A percentile compares a stretch with the other conserved stretches of the same genome.
phyloP scores from a whole-genome alignment of 2,888 invertebrate species.

The Hypsopygia costalis region DNA sequence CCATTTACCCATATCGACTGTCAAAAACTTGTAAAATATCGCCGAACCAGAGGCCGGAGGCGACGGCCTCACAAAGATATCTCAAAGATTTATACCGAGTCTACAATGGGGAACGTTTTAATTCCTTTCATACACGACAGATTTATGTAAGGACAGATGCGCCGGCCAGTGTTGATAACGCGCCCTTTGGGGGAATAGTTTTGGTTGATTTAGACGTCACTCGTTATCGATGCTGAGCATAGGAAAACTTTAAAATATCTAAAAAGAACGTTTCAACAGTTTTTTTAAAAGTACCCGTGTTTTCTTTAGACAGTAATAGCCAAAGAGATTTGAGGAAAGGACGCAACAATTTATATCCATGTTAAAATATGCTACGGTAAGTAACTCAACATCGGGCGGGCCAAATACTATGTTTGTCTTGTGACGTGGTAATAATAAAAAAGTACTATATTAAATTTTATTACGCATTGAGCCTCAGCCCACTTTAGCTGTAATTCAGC shows the following conservation, averaged over 20 bases:
- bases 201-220: slow-evolving; percentile 6
- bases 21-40: slow-evolving; percentile 86
- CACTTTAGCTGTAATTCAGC: too few species aligned
- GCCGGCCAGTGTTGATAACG: slow-evolving; percentile 47
- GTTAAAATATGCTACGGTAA: too few species aligned
- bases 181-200: slow-evolving; percentile 38
- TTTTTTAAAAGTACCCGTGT: too few species aligned
- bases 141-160: slow-evolving; percentile 77
- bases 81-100: slow-evolving; percentile 75
- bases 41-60: slow-evolving; percentile 70
- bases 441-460: too few species aligned
- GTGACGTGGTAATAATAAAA: too few species aligned
- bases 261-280: too few species aligned
- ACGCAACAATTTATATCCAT: too few species aligned
- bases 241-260: not conserved
- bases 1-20: slow-evolving; percentile 82
- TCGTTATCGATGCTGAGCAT: not conserved
- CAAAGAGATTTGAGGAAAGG: too few species aligned
- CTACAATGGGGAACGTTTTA: slow-evolving; percentile 78
- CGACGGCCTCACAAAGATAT: slow-evolving; percentile 73
- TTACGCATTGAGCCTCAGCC: too few species aligned
- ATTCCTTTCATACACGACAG: slow-evolving; percentile 78
- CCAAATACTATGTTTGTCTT: too few species aligned
- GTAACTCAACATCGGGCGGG: too few species aligned
- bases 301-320: too few species aligned